Evolutionary conservation across 2,888 invertebrate genomes (phyloP), one percentile per base, ranked within the genome.

Genomic region (Aricia artaxerxes): DNA sequence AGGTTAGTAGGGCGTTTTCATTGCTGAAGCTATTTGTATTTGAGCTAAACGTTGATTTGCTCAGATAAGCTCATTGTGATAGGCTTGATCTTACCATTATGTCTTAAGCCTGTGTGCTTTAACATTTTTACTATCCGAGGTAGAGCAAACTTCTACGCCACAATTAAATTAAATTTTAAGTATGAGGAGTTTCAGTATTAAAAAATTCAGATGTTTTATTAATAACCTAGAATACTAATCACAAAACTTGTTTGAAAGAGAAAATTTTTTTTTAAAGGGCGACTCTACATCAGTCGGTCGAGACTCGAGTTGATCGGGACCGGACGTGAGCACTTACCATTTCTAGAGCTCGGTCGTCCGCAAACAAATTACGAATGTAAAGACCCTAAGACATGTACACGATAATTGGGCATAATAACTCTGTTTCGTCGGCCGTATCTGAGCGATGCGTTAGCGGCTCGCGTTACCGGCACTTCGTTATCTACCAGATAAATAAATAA

Each of bases 301-400:
- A 69, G 69, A 35, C 4, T 13, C 35, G 38, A 69, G 69, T 69
- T 13, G 11, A 5, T 31, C 35, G 5, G 35, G 69, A 38, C 35
- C 69, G 69, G 69, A 69, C 69, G 64, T 13, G 69, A 69, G 69
- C 35, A 69, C 69, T 69, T 69, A 69, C 69, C 69, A 38, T 38
- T 38, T 69, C 69, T 69, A 69, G 69, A 69, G 69, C 69, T 16
- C 69, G 69, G 13, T 69, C 69, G 35, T 69, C 69, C 69, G 38
- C 69, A 69, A 69, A 69, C 69, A 69, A 35, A 69, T 69, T 38
- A 69, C 35, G 38, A 69, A 69, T 69, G 35, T 35, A 69, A 13
- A 38, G 69, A 69, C 38, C 35, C 69, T 69, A 69, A 69, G 69
- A 69, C 69, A 69, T 69, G 11, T 69, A 69, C 69, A 69, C 69